Base-by-base conservation (phyloP, 2,113 vertebrate genomes). In the Cnemophilus loriae region DNA sequence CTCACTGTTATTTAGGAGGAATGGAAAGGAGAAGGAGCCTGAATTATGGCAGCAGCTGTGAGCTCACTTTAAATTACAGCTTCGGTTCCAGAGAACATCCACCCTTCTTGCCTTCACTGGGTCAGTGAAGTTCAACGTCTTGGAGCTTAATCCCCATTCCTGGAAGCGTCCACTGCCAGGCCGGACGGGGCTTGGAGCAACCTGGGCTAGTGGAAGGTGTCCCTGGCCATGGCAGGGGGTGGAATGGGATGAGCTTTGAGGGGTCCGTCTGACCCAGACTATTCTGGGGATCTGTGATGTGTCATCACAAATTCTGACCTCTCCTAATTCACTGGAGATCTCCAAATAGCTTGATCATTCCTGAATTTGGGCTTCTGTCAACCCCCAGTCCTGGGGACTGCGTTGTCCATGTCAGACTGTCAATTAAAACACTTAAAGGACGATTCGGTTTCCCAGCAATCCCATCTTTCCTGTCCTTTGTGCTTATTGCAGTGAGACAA, bases 341-440 rank as follows among this genome's bases (percentile, higher is more conserved):
- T 63, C 55, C 27, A 16, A 46, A 33, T 35, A 90, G 59, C 50
- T 70, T 20, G 9, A 18, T 33, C 0, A 0, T 46, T 70, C 26
- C 67, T 80, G 44, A 37, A 13, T 35, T 69, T 10, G 23, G 44
- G 7, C 16, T 37, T 4, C 22, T 77, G 50, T 68, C 59, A 44
- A 0, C n/a, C 24, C 26, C 23, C 44, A 13, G 46, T 22, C 30
- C 69, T 16, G 2, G 32, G 33, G 7, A 52, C 50, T 32, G 5
- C 0, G 0, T 3, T 89, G 55, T 26, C 46, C 6, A 0, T 41
- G 60, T 56, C 68, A 57, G 50, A 19, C 21, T 67, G 67, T 0
- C 3, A 56, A 0, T 76, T 89, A n/a, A 78, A 71, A 37, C 27
- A 10, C 49, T 17, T 12, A 4, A 19, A 61, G 44, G 20, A 30